Evolutionary conservation across 2,888 invertebrate genomes (phyloP).

Genomic region (Sycophila texana): DNA sequence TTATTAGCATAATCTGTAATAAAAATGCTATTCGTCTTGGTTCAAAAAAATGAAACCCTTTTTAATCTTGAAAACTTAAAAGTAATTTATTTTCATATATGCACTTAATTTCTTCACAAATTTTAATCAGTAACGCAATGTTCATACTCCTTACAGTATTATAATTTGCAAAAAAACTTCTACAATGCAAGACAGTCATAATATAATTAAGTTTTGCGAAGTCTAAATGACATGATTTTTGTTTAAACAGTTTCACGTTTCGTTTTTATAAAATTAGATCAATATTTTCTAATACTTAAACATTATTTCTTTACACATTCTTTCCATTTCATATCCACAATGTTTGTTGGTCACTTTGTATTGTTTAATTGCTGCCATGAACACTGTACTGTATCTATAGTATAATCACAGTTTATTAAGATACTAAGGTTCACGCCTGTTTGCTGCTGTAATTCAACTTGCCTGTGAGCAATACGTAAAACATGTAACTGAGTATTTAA

Average conservation of each 20-base stretch:
- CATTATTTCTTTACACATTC: slow-evolving; percentile 34
- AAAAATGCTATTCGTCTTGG: not conserved
- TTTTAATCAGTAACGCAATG: slow-evolving; percentile 6
- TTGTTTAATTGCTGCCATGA: too few relatives aligned
- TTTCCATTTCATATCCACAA: slow-evolving; percentile 21
- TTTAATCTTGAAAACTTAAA: slow-evolving; percentile 8
- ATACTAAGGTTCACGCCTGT: too few relatives aligned
- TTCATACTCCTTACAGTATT: not conserved
- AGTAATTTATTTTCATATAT: slow-evolving; percentile 34
- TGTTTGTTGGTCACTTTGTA: slow-evolving; percentile 37
- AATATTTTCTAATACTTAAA: slow-evolving; percentile 48
- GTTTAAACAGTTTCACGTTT: slow-evolving; percentile 40
- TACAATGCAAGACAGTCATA: slow-evolving; percentile 8
- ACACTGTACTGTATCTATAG: too few relatives aligned
- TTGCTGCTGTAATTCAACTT: too few relatives aligned
- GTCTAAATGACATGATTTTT: slow-evolving; percentile 20
- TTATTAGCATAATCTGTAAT: not conserved
- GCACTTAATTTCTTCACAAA: slow-evolving; percentile 15
- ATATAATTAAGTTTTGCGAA: slow-evolving; percentile 29
- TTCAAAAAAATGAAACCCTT: not conserved
- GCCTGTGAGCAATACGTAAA: too few relatives aligned
- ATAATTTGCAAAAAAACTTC: slow-evolving; percentile 7
- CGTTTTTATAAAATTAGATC: slow-evolving; percentile 39
- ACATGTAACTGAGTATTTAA: too few relatives aligned
- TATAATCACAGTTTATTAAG: too few relatives aligned